A percentile compares a stretch with the other conserved stretches of the same genome.
These are phyloP conservation scores for Caloenas nicobarica DNA, from an alignment of 2,113 vertebrate genomes.

Conservation along the genomic window DNA sequence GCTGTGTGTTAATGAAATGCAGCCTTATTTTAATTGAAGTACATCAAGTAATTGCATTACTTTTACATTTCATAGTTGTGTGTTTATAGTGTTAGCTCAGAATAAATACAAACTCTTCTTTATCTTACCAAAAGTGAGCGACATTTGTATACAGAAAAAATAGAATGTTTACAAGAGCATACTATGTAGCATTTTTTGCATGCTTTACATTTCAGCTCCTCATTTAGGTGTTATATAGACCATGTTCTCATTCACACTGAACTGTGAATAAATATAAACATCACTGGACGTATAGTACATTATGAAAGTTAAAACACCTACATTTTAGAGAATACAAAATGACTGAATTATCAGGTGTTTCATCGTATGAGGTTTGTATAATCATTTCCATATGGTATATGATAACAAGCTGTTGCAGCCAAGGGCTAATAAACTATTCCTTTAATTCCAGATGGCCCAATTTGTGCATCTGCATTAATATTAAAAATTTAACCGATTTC, in stretches of 20 bases:
- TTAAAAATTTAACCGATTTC: conserved; percentile 47
- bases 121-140: not conserved
- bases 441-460: conserved; percentile 32
- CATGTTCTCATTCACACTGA: not conserved
- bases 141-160: not conserved
- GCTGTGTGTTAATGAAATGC: not conserved
- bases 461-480: conserved; percentile 40
- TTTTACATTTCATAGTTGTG: not conserved
- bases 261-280: not conserved
- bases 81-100: not conserved
- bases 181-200: not conserved
- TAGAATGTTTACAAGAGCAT: not conserved
- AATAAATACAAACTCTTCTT: not conserved
- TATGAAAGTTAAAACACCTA: not conserved
- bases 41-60: not conserved
- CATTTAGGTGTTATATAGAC: not conserved
- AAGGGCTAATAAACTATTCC: not conserved
- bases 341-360: not conserved
- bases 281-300: not conserved
- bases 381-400: conserved; percentile 2
- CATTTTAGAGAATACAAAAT: not conserved
- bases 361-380: not conserved
- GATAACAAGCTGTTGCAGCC: conserved; percentile 3
- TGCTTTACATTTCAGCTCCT: not conserved
- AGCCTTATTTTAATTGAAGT: not conserved